Evolutionary conservation across 2,113 vertebrate genomes (phyloP).

Genomic region (Leucopternis melanops): DNA sequence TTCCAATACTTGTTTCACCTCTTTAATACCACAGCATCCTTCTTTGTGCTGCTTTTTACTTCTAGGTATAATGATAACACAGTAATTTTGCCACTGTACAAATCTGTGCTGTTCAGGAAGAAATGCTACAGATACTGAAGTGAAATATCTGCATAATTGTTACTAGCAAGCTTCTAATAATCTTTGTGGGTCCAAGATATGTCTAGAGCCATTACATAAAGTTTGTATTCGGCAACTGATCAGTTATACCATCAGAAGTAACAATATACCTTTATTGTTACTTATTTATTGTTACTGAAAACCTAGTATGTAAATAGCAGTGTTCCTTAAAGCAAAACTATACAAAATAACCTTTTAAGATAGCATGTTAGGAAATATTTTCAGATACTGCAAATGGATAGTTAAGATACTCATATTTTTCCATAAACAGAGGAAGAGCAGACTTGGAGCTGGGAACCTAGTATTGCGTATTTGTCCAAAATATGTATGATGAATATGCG

Average conservation of each 20-base stretch:
- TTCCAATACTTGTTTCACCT: not conserved
- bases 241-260: not conserved
- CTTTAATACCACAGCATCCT: not conserved
- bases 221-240: not conserved
- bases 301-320: not conserved
- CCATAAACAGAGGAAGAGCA: not conserved
- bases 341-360: not conserved
- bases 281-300: not conserved
- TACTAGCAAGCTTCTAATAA: not conserved
- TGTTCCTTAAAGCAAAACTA: not conserved
- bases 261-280: not conserved
- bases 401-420: not conserved
- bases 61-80: not conserved
- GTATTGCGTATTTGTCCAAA: not conserved
- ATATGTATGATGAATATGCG: not conserved
- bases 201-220: not conserved
- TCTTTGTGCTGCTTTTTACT: not conserved
- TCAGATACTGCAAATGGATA: not conserved
- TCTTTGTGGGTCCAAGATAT: not conserved
- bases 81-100: not conserved
- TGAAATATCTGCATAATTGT: not conserved
- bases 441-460: not conserved
- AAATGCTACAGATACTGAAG: not conserved
- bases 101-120: not conserved
- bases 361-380: not conserved